A percentile compares a stretch with the other conserved stretches of the same genome.
Evolutionary conservation across 2,113 vertebrate genomes (phyloP).

Genomic region (Centrocercus urophasianus): DNA sequence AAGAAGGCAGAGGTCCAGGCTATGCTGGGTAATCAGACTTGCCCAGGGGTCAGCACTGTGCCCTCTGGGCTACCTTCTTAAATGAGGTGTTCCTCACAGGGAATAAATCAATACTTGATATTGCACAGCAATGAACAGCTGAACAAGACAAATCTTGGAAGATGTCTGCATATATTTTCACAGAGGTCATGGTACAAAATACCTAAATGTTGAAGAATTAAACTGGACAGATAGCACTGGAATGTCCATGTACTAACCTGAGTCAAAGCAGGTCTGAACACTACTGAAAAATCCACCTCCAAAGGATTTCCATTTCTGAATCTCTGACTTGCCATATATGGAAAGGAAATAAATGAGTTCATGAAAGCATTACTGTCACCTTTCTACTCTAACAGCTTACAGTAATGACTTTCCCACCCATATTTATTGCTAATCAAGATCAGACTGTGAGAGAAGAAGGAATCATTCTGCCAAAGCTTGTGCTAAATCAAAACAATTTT

Average conservation of each 20-base stretch:
- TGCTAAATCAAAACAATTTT: neutral
- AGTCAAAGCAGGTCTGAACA: neutral
- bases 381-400: slow-evolving; percentile 31
- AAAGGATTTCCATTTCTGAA: neutral
- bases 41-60: rapidly evolving
- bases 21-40: slow-evolving; percentile 18
- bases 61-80: neutral
- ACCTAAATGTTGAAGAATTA: neutral
- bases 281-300: neutral
- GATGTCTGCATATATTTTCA: neutral
- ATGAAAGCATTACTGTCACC: slow-evolving; percentile 26
- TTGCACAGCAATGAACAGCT: neutral
- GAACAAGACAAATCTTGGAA: neutral
- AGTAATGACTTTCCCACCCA: slow-evolving; percentile 19
- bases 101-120: slow-evolving; percentile 1
- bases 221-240: neutral
- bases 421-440: slow-evolving; percentile 43
- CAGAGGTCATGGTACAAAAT: neutral
- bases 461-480: neutral
- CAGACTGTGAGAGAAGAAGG: neutral
- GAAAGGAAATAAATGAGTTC: slow-evolving; percentile 18
- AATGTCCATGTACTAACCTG: neutral
- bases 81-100: neutral
- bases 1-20: neutral
- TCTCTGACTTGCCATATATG: neutral